These are phyloP conservation scores for Potamilus streckersoni DNA, from an alignment of 1,140 invertebrate species.

Conservation along the genomic window DNA sequence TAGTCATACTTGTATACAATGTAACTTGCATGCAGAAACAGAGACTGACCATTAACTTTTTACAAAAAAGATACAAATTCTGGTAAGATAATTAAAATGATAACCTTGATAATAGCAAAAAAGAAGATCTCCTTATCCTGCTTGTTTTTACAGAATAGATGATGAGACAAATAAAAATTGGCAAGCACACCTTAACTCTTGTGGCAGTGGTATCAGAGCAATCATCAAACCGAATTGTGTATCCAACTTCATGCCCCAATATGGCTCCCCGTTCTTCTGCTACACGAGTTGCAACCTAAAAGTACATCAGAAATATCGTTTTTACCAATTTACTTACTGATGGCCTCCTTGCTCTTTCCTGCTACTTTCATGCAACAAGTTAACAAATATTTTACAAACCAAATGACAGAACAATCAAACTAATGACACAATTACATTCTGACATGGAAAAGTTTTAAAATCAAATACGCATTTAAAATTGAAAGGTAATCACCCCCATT, in stretches of 20 bases:
- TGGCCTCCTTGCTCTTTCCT: too few species aligned
- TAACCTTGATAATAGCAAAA: neutral
- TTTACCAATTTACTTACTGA: neutral
- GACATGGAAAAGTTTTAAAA: too few species aligned
- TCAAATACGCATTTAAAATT: too few species aligned
- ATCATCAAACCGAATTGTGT: conserved; percentile 92
- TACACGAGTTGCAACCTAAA: conserved; percentile 84
- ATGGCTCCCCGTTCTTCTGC: conserved; percentile 87
- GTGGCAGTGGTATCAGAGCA: conserved; percentile 76
- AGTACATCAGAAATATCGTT: conserved; percentile 2
- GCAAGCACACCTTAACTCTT: conserved; percentile 82
- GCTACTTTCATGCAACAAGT: too few species aligned
- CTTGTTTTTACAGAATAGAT: neutral
- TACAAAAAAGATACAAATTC: neutral
- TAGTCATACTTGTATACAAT: neutral
- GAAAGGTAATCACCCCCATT: too few species aligned
- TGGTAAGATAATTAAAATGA: neutral
- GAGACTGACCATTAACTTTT: neutral
- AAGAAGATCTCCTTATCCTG: neutral
- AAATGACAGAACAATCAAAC: too few species aligned
- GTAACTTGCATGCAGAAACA: neutral
- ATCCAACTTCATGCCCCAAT: conserved; percentile 89
- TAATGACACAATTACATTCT: too few species aligned
- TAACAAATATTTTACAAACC: too few species aligned
- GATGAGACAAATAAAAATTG: too few species aligned